These are phyloP conservation scores for Rhinophrynus dorsalis DNA, from an alignment of 2,797 vertebrate species.

Conservation along the genomic window DNA sequence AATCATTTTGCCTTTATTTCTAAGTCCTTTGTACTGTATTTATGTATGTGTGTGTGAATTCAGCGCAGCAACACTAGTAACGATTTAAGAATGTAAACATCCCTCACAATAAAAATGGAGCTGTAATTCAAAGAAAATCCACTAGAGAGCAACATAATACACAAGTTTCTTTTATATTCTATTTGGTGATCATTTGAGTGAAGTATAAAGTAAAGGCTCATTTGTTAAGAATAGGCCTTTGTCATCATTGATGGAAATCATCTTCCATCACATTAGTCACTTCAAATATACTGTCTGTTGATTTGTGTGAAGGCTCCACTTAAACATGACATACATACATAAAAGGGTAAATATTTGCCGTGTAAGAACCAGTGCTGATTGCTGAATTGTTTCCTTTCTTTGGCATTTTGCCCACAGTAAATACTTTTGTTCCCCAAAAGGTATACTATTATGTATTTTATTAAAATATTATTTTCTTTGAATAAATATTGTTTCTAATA, in stretches of 20 bases:
- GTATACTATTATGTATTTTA: no score
- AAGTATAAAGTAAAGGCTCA: neutral
- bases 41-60: no score
- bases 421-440: no score
- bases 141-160: constrained; percentile 22
- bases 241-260: constrained; percentile 2
- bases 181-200: neutral
- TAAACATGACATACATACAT: constrained; percentile 21
- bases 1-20: no score
- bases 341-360: constrained; percentile 27
- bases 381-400: no score
- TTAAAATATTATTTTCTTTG: no score
- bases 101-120: no score
- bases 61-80: no score
- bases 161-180: neutral
- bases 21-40: no score
- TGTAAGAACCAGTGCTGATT: neutral
- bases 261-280: constrained; percentile 21
- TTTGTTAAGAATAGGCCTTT: neutral
- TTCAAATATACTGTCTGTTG: constrained; percentile 31
- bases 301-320: constrained; percentile 30
- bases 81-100: no score
- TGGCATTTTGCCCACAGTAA: constrained; percentile 10
- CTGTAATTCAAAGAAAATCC: constrained; percentile 10
- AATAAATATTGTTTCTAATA: no score